Conservation (phyloP, 2,797 vertebrate genomes). For the Cheirogaleus major region DNA sequence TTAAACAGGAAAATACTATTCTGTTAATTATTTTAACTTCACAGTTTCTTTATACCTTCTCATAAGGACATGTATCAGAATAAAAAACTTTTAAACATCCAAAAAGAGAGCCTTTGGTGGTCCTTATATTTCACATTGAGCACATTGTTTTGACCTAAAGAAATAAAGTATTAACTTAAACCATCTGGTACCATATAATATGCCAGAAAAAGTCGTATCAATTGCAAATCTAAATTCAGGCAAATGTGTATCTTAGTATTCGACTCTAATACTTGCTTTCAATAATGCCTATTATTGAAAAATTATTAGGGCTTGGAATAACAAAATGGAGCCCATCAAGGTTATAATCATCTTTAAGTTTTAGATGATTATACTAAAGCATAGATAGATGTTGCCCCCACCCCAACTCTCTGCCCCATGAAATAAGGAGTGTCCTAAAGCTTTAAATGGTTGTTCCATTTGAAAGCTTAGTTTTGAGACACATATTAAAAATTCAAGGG, state of each 20-base stretch:
- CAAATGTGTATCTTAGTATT: not conserved
- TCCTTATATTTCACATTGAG: not conserved
- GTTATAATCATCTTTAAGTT: not conserved
- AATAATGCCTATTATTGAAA: not conserved
- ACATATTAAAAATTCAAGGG: not conserved
- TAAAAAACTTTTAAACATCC: not conserved
- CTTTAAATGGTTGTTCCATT: not conserved
- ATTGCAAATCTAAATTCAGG: not conserved
- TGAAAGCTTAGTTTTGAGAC: not conserved
- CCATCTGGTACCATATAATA: not conserved
- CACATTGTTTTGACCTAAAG: not conserved
- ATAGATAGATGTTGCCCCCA: not conserved
- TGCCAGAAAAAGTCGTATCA: not conserved
- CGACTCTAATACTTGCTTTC: not conserved
- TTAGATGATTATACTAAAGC: not conserved
- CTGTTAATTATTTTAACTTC: not conserved
- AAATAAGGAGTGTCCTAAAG: not conserved
- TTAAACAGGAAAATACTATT: not conserved
- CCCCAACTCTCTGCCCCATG: not conserved
- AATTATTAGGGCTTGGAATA: not conserved
- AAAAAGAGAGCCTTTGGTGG: not conserved
- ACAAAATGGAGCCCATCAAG: not conserved
- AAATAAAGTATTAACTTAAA: constrained; percentile 17
- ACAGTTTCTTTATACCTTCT: not conserved
- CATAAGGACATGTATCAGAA: not conserved